Base-by-base conservation (phyloP, 2,113 vertebrate species). In the Aptenodytes patagonicus region DNA sequence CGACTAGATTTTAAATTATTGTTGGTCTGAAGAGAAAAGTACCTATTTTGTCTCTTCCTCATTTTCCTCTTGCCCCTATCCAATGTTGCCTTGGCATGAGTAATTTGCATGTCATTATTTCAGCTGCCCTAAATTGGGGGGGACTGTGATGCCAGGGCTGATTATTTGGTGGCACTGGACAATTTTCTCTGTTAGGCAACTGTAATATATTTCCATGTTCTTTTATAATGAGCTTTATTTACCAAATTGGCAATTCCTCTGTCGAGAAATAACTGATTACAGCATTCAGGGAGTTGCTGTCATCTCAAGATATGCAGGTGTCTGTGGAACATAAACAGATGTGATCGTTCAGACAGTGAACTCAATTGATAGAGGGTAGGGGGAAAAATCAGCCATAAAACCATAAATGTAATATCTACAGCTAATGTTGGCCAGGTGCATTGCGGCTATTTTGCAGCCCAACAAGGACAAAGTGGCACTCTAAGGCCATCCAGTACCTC, bases 241-340 rank as follows among this genome's bases (percentile, higher is more conserved):
- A 98, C 97, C 95, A 98, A 98, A 97, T 97, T 97, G 97, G 96
- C 97, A 98, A 97, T 97, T 97, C 86, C 97, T 98, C 96, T 98
- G 95, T 97, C 96, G 97, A 98, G 97, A 97, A 97, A 97, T 97
- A 97, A 96, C 97, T 98, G 97, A 97, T 97, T 97, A 97, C 94
- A 94, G 91, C 88, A 96, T 98, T 97, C 96, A 95, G 93, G 88
- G 96, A 97, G 96, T 95, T 95, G 86, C 96, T 97, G 97, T 98
- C 96, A 94, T 97, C 97, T 97, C 96, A 94, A 97, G 96, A 97
- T 96, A 96, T 2, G 84, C 97, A 98, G 97, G 97, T 98, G 96
- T 97, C 96, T 97, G 88, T 82, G 95, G 90, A 97, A 97, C 91
- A 93, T 95, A 98, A 97, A 95, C 97, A 97, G 96, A 97, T 98